Evolutionary conservation across 2,797 vertebrate genomes (phyloP), one percentile per base, ranked within the genome.

Genomic region (Silurus lanzhouensis): DNA sequence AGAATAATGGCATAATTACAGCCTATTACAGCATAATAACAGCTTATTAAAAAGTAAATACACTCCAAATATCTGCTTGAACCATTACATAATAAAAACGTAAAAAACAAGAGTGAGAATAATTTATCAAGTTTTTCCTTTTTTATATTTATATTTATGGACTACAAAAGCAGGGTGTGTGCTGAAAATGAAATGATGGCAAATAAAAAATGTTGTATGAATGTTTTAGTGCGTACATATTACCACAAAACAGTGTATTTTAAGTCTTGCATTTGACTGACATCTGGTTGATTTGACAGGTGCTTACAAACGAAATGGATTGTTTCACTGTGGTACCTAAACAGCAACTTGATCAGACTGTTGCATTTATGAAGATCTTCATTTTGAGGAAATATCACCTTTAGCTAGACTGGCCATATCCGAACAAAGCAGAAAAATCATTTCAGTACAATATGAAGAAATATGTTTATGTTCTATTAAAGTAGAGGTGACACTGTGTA

Each of bases 41-140:
- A 48, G 68, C 82, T 85, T 31, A 48, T 83, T 61, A 38, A 83
- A 20, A 48, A 57, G 55, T 76, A 44, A 81, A 22, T 7, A 22
- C 61, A 72, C 52, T 80, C 38, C 14, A 15, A 60, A 14, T 20
- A 66, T 81, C 55, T 80, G 12, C 44, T 52, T 12, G 71, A 48
- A 48, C 63, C 52, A 31, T 31, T 61, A 76, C 70, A 58, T 52
- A n/a, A 80, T 52, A 75, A 60, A 14, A 72, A 46, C 3, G 10
- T 13, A 52, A 66, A 52, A 19, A 60, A 44, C 5, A 67, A 60
- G 20, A 60, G 17, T 12, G 55, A 1, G 7, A 38, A 31, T 46
- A n/a, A 60, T 70, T 70, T 55, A 71, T 48, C 38, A 38, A 5
- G 38, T 38, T 38, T 38, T 38, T 38, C 4, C 38, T 38, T 38